Conservation (phyloP, 2,797 vertebrate species). For the Clamator glandarius region DNA sequence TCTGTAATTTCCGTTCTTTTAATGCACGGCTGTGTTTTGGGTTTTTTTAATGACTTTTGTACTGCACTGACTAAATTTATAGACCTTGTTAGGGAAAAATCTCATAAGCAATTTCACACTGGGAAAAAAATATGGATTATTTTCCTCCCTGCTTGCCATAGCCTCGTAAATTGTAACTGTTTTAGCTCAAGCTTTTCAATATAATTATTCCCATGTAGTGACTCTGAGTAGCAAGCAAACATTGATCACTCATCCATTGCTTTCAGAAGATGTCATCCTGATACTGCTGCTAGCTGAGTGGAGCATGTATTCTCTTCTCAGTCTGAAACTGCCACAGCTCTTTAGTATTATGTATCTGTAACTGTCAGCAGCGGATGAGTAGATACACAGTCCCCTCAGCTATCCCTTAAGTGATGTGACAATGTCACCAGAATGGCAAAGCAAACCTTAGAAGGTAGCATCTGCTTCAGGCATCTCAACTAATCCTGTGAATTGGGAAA, state of each 20-base stretch:
- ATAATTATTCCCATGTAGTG: background rate
- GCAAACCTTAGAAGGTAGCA: background rate
- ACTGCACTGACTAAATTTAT: background rate
- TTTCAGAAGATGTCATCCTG: background rate
- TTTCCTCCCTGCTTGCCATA: background rate
- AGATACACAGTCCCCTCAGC: background rate
- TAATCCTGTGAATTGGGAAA: background rate
- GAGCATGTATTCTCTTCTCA: background rate
- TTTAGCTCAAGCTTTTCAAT: background rate
- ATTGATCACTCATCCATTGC: background rate
- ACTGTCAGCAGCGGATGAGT: background rate
- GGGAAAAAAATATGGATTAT: background rate
- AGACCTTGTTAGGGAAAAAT: background rate
- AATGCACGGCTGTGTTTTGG: background rate
- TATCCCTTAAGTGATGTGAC: background rate
- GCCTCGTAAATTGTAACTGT: background rate
- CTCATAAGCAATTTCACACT: background rate
- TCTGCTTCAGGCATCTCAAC: background rate
- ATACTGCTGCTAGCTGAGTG: background rate
- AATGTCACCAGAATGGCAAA: background rate
- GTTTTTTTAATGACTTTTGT: background rate
- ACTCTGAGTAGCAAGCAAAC: background rate
- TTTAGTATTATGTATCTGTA: background rate
- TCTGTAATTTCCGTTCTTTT: background rate
- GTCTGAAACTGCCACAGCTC: background rate